Conservation (phyloP, 2,113 vertebrate species). For the Reinhardtius hippoglossoides region DNA sequence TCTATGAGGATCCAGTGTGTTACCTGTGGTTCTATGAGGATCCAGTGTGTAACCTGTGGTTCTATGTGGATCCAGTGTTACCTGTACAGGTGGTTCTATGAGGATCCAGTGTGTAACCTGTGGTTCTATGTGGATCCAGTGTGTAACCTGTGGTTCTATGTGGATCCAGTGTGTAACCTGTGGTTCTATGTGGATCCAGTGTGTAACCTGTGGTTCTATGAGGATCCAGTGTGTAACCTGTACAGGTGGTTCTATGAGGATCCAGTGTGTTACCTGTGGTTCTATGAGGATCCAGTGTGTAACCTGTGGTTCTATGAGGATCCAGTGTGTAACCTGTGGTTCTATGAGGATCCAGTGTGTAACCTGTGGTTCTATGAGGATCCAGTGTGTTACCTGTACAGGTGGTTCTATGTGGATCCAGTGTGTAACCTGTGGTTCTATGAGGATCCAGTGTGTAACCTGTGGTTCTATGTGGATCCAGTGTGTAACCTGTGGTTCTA, state of each 20-base stretch:
- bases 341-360: constrained; percentile 92
- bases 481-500: too few species aligned
- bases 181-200: constrained; percentile 97
- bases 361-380: constrained; percentile 95
- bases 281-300: constrained; percentile 92
- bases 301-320: constrained; percentile 95
- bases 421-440: constrained; percentile 89
- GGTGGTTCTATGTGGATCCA: constrained; percentile 77
- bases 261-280: constrained; percentile 91
- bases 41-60: constrained; percentile 91
- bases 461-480: constrained; percentile 60
- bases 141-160: constrained; percentile 92
- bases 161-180: constrained; percentile 93
- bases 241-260: constrained; percentile 93
- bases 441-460: constrained; percentile 92
- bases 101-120: constrained; percentile 90
- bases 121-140: constrained; percentile 94
- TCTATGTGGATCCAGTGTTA: constrained; percentile 94
- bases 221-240: constrained; percentile 93
- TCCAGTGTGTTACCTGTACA: constrained; percentile 92
- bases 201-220: constrained; percentile 92
- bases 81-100: constrained; percentile 96
- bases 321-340: constrained; percentile 91
- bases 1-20: constrained; percentile 92
- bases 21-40: constrained; percentile 95